Conservation (phyloP, 2,888 invertebrate genomes). For the Acanthosoma haemorrhoidale region DNA sequence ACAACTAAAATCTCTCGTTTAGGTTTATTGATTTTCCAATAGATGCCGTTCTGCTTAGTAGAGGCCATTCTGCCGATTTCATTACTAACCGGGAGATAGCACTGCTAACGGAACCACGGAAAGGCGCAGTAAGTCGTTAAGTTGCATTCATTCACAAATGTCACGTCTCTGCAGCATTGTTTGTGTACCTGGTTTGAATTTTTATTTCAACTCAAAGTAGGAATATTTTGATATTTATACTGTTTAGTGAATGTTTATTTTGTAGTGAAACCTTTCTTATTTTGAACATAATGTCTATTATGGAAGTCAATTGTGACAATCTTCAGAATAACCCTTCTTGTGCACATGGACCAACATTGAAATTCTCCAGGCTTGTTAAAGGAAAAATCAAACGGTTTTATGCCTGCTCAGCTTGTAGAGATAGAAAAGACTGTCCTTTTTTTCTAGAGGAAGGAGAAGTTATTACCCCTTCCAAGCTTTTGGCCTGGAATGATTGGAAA, state of each 20-base stretch:
- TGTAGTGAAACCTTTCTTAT: not conserved
- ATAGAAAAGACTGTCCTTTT: constrained; percentile 69
- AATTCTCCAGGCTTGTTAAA: constrained; percentile 54
- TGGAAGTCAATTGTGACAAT: constrained; percentile 53
- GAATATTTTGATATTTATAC: not conserved
- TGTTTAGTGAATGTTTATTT: not conserved
- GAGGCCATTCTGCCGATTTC: too few species aligned
- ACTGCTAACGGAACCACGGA: too few species aligned
- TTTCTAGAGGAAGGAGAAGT: constrained; percentile 56
- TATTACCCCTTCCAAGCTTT: constrained; percentile 45
- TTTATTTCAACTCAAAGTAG: not conserved
- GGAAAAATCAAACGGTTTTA: constrained; percentile 59
- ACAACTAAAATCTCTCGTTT: too few species aligned
- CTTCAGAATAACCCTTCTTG: constrained; percentile 62
- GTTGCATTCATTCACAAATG: too few species aligned
- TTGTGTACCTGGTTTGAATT: too few species aligned
- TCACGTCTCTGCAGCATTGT: too few species aligned
- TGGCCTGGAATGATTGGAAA: constrained; percentile 52
- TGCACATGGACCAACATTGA: constrained; percentile 64
- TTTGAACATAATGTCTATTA: constrained; percentile 38
- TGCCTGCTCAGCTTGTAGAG: constrained; percentile 78
- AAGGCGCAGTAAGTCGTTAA: too few species aligned
- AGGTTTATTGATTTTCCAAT: too few species aligned
- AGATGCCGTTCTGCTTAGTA: too few species aligned
- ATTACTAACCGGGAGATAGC: too few species aligned